Evolutionary conservation across 64 coral and sea anemone species (phyloP).

Genomic region (Acropora yongei): DNA sequence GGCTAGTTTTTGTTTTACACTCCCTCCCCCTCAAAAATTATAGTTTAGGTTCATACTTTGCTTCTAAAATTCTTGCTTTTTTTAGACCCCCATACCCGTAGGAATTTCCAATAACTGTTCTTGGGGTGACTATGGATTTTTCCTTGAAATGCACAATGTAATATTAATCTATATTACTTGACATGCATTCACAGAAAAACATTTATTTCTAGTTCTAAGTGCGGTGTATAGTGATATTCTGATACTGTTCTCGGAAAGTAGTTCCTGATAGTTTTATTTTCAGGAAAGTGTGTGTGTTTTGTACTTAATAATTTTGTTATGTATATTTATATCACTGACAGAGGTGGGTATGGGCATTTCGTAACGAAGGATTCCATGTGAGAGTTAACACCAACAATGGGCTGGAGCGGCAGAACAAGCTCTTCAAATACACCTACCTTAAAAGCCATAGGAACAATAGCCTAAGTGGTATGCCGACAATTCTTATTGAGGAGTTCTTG

Average conservation of each 20-base stretch:
- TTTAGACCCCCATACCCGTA: neutral
- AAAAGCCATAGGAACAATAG: slow-evolving; percentile 61
- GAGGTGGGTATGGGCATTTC: slow-evolving; percentile 62
- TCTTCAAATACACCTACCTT: slow-evolving; percentile 70
- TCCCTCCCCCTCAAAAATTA: neutral
- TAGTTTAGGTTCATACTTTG: slow-evolving; percentile 3
- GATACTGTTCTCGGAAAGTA: no score
- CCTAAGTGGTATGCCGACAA: slow-evolving; percentile 61
- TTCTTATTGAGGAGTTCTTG: slow-evolving; percentile 36
- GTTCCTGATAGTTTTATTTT: no score
- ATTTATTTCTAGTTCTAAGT: neutral
- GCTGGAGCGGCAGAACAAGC: slow-evolving; percentile 21
- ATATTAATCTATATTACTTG: neutral
- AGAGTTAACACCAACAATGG: slow-evolving; percentile 76
- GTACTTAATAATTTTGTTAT: slow-evolving; percentile 2
- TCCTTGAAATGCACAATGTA: slow-evolving; percentile 6
- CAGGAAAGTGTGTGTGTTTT: neutral
- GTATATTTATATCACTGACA: neutral
- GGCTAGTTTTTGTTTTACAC: no score
- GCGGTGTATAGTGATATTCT: no score
- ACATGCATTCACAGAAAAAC: neutral
- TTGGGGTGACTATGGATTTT: neutral
- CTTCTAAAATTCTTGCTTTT: neutral
- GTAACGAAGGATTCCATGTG: slow-evolving; percentile 47
- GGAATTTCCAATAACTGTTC: neutral